Base-by-base conservation (phyloP, 2,113 vertebrate genomes). In the Forbesichthys agassizii region DNA sequence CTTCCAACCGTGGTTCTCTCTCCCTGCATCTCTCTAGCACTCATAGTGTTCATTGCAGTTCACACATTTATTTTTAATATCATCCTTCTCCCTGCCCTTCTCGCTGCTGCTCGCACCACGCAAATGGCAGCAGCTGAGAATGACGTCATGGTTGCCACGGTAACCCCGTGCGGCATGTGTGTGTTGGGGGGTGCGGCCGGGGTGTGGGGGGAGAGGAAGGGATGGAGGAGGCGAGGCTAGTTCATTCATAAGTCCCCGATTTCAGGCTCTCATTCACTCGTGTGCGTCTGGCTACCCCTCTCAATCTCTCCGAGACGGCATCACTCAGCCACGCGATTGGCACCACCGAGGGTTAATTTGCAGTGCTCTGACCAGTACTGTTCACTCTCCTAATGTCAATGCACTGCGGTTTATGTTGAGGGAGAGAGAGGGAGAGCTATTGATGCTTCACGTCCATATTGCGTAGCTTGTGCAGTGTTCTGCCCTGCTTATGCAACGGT, bases 71-170 rank as follows among this genome's bases (percentile, higher is more conserved):
- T 90, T 87, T 88, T 87, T 85, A 79, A 88, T 84, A 86, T 83
- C 60, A 80, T 78, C 80, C 67, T 63, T 72, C 65, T 69, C 57
- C 46, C 59, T 69, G 58, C 69, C 66, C 51, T 68, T 82, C 69
- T 79, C 46, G 55, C 78, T 76, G 72, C 60, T 85, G 69, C 79
- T 79, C 65, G 60, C 73, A 73, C 74, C 73, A 78, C 79, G 85
- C 82, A 81, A 88, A 90, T 83, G 83, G 88, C 79, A 86, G 82
- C 84, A 88, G 86, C 88, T 93, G 88, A 83, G 77, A 89, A 83
- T 89, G 88, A 92, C 84, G 85, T 91, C 80, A 53, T 68, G n/a
- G 79, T 94, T 79, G 90, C 92, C 90, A 73, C 90, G 88, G 89
- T 27, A 27, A 27, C 27, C 27, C 27, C 27, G 27, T 27, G 27